Percentiles rank a stretch among this genome's conserved stretches.
Conservation (phyloP, 2,113 vertebrate genomes). For the Gobius niger region DNA sequence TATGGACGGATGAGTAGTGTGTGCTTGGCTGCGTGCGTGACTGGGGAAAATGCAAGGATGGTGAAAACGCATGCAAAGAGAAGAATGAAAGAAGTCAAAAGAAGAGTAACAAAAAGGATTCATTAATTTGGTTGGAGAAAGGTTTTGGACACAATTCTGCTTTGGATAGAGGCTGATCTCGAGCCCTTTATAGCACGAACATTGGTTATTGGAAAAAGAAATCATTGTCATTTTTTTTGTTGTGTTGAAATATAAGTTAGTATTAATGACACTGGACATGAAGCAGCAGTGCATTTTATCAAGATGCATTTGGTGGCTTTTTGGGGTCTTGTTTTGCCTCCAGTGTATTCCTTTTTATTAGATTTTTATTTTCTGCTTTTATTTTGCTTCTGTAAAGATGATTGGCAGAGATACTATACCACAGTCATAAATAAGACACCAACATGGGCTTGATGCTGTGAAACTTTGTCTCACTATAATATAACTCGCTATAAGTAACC, state of each 20-base stretch:
- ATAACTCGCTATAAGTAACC: constrained; percentile 74
- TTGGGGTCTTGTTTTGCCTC: constrained; percentile 86
- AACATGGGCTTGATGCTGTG: constrained; percentile 89
- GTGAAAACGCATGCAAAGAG: constrained; percentile 88
- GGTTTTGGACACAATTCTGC: constrained; percentile 75
- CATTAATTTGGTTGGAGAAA: constrained; percentile 51
- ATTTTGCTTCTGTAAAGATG: constrained; percentile 91
- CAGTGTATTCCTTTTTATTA: constrained; percentile 80
- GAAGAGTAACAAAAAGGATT: constrained; percentile 68
- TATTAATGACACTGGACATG: constrained; percentile 97
- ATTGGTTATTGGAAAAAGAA: constrained; percentile 65
- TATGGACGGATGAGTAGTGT: constrained; percentile 79
- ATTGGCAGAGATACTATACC: constrained; percentile 77
- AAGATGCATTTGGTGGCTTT: constrained; percentile 79
- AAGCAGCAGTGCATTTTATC: constrained; percentile 82
- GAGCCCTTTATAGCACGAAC: constrained; percentile 82
- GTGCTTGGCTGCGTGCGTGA: constrained; percentile 80
- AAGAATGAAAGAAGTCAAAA: constrained; percentile 60
- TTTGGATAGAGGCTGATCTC: constrained; percentile 84
- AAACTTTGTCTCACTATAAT: constrained; percentile 81
- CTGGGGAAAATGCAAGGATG: constrained; percentile 74
- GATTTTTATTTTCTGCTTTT: constrained; percentile 75
- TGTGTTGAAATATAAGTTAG: constrained; percentile 78
- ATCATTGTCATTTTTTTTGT: constrained; percentile 58
- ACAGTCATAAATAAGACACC: constrained; percentile 80